phyloP scores from a whole-genome alignment of 2,113 vertebrate genomes.

The Zapornia atra region DNA sequence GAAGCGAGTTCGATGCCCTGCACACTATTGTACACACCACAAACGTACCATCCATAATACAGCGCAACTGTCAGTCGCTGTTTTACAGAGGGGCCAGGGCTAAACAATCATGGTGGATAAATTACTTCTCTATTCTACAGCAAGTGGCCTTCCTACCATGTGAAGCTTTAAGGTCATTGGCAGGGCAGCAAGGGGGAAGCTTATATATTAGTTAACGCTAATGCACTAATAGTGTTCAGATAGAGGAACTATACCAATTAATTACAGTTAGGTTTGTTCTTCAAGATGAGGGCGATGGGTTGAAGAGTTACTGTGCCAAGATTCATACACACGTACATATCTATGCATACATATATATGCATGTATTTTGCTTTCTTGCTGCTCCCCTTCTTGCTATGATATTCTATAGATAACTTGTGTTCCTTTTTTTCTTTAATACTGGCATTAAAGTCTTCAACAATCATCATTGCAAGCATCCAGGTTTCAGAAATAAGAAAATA shows the following conservation, averaged over 20 bases:
- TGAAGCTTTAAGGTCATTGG: conserved; percentile 66
- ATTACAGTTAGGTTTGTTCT: conserved; percentile 4
- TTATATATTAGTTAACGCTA: conserved; percentile 64
- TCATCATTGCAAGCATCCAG: neutral
- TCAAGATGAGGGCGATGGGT: neutral
- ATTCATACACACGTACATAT: neutral
- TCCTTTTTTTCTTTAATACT: neutral
- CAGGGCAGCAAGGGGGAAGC: conserved; percentile 45
- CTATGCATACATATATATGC: neutral
- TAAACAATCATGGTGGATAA: conserved; percentile 60
- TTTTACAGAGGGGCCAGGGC: conserved; percentile 59
- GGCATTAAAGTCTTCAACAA: neutral
- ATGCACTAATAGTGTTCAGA: conserved; percentile 53
- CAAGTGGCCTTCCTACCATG: conserved; percentile 66
- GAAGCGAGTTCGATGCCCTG: conserved; percentile 13
- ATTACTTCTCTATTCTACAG: conserved; percentile 62
- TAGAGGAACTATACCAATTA: conserved; percentile 41
- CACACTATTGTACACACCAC: conserved; percentile 21
- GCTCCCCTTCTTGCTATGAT: neutral
- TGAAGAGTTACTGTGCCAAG: neutral
- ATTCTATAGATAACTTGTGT: neutral
- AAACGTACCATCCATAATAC: conserved; percentile 58
- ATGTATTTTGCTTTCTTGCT: neutral
- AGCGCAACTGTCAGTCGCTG: conserved; percentile 65
- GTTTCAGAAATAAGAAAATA: neutral